Evolutionary conservation across 2,888 invertebrate genomes (phyloP).

Genomic region (Athalia cordata): DNA sequence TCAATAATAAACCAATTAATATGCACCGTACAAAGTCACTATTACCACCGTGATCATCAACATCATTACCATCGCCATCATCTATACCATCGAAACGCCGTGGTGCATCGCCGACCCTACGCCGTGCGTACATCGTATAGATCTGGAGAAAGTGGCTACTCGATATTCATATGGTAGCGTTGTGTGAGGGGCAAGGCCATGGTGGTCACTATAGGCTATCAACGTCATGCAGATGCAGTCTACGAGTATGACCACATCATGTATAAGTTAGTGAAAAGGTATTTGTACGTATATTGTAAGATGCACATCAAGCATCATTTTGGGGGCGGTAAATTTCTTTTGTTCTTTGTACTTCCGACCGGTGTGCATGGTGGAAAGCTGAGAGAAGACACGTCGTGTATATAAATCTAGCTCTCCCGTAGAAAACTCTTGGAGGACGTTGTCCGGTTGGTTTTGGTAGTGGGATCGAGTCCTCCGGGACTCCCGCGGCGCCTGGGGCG

Average conservation of each 20-base stretch:
- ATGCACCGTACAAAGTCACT: conserved; percentile 37
- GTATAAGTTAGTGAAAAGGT: conserved; percentile 2
- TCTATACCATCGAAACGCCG: background rate
- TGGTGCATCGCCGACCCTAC: background rate
- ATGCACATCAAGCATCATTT: conserved; percentile 28
- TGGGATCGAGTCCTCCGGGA: conserved; percentile 32
- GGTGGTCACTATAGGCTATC: background rate
- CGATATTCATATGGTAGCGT: conserved; percentile 42
- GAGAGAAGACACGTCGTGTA: conserved; percentile 43
- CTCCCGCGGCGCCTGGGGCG: conserved; percentile 45
- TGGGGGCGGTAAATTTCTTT: conserved; percentile 46
- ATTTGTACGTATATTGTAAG: conserved; percentile 12
- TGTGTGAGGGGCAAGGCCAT: conserved; percentile 39
- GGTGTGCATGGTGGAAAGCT: conserved; percentile 18
- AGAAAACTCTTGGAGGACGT: conserved; percentile 15
- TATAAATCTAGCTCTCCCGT: conserved; percentile 40
- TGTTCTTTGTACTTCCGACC: conserved; percentile 48
- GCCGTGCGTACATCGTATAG: background rate
- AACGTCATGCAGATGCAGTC: background rate
- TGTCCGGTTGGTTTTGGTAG: background rate
- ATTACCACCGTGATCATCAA: background rate
- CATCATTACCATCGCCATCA: background rate
- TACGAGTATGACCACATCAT: conserved; percentile 9
- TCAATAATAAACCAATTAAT: conserved; percentile 46
- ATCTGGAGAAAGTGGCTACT: conserved; percentile 37